Evolutionary conservation across 2,113 vertebrate genomes (phyloP).

Genomic region (Phylloscopus trochiloides): DNA sequence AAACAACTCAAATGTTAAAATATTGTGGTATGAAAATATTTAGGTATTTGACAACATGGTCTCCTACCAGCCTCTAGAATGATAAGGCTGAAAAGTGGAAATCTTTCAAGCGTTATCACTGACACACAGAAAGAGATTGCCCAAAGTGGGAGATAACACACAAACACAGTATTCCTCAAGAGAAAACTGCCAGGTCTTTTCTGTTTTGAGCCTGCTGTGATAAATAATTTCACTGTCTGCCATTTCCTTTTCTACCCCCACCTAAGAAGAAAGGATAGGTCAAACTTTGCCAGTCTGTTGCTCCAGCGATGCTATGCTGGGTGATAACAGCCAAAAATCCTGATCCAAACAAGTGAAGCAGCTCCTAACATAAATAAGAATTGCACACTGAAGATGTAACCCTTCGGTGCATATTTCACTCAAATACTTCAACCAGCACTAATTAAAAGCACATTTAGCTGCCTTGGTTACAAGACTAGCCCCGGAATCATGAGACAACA

Average conservation of each 20-base stretch:
- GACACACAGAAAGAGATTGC: constrained; percentile 49
- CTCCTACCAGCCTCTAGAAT: neutral
- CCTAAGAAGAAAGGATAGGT: neutral
- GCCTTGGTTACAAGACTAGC: neutral
- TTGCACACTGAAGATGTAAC: neutral
- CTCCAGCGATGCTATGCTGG: neutral
- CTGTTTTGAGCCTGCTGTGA: constrained; percentile 30
- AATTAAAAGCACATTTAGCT: neutral
- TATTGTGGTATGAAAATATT: constrained; percentile 20
- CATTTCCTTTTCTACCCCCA: neutral
- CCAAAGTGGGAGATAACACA: constrained; percentile 15
- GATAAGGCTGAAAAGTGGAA: constrained; percentile 45
- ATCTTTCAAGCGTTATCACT: constrained; percentile 60
- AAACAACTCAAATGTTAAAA: constrained; percentile 6
- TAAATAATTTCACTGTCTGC: constrained; percentile 15
- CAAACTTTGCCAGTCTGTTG: neutral
- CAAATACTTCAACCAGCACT: neutral
- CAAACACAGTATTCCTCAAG: constrained; percentile 27
- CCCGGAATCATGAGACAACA: neutral
- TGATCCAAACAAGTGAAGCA: neutral
- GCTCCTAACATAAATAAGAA: neutral
- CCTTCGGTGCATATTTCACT: neutral
- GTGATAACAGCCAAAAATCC: neutral
- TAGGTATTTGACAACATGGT: constrained; percentile 33
- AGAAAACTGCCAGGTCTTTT: constrained; percentile 16